Evolutionary conservation across 2,888 invertebrate genomes (phyloP).

Genomic region (Thecocarcelia acutangulata): DNA sequence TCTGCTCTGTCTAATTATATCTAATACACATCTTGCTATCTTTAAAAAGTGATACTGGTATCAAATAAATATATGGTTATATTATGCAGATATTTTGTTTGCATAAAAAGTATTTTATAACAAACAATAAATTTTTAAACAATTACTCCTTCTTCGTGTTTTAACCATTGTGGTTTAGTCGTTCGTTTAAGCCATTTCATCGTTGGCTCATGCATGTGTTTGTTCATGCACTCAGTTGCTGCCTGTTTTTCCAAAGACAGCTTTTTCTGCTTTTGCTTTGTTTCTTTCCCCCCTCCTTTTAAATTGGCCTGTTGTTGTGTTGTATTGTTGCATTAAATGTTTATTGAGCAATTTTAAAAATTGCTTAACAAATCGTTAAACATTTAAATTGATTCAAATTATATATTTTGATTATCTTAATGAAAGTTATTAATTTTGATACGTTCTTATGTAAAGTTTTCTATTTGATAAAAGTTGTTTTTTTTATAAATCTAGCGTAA

Average conservation of each 20-base stretch:
- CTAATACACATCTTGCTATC: conserved; percentile 20
- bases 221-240: conserved; percentile 9
- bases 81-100: conserved; percentile 61
- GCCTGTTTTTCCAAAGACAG: conserved; percentile 1
- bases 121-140: conserved; percentile 49
- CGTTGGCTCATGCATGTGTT: not conserved
- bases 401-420: conserved; percentile 67
- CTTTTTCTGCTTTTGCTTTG: conserved; percentile 6
- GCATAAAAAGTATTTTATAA: conserved; percentile 45
- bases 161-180: conserved; percentile 35
- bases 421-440: conserved; percentile 58
- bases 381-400: conserved; percentile 67
- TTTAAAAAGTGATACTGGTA: conserved; percentile 36
- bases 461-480: not conserved
- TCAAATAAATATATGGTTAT: conserved; percentile 61
- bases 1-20: conserved; percentile 25
- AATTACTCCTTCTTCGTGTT: conserved; percentile 48
- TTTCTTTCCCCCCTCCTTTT: not conserved
- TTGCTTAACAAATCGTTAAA: conserved; percentile 69
- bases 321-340: conserved; percentile 51
- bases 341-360: conserved; percentile 68
- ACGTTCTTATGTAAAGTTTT: not conserved
- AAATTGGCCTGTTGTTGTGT: not conserved
- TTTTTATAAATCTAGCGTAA: not conserved
- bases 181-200: conserved; percentile 9